phyloP scores from a whole-genome alignment of 2,113 vertebrate genomes.

The Puntigrus tetrazona region DNA sequence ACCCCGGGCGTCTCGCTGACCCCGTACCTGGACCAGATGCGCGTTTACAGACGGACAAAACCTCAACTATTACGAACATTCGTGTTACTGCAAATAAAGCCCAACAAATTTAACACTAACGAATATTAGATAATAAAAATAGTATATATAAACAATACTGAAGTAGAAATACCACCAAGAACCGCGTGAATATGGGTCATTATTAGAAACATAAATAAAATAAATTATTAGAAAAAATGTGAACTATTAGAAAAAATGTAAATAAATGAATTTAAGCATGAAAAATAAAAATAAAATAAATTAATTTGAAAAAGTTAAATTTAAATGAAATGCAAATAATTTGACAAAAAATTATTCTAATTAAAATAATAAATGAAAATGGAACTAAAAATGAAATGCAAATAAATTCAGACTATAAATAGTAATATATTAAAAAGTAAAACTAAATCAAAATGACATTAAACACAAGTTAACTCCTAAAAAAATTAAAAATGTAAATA shows the following conservation, averaged over 20 bases:
- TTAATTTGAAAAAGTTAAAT: too few relatives aligned
- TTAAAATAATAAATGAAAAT: background rate
- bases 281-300: too few relatives aligned
- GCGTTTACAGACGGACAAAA: conserved; percentile 25
- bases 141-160: background rate
- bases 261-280: too few relatives aligned
- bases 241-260: too few relatives aligned
- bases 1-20: conserved; percentile 5
- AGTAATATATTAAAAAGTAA: background rate
- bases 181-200: too few relatives aligned
- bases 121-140: background rate
- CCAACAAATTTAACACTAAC: background rate
- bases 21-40: conserved; percentile 49
- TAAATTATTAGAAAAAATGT: too few relatives aligned
- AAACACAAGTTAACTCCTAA: background rate
- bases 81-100: background rate
- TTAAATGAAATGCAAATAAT: too few relatives aligned
- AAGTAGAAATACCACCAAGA: background rate
- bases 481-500: too few relatives aligned
- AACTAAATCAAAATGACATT: background rate
- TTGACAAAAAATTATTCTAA: background rate
- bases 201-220: too few relatives aligned
- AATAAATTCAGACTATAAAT: background rate
- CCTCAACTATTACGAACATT: background rate
- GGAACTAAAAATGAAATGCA: background rate